These are phyloP conservation scores for Pseudanteris insignis DNA, from an alignment of 2,888 invertebrate species.

Conservation along the genomic window DNA sequence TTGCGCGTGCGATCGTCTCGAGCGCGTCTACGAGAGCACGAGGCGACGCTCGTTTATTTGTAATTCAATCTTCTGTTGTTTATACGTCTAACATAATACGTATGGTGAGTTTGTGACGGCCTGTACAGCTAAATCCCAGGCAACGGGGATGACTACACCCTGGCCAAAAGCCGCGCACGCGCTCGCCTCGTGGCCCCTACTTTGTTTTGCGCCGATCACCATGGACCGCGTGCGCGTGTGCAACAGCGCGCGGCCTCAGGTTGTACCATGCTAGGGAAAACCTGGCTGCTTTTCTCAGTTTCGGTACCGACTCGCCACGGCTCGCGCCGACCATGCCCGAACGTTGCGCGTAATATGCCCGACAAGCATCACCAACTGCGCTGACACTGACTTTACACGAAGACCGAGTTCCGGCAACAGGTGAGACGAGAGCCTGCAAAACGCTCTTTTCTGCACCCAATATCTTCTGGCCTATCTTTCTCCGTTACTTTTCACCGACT, in stretches of 20 bases:
- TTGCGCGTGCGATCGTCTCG: too few species aligned
- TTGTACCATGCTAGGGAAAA: conserved; percentile 35
- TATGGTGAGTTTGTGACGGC: conserved; percentile 39
- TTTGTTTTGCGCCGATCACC: conserved; percentile 31
- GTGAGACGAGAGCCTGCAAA: conserved; percentile 37
- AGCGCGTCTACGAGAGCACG: conserved; percentile 3
- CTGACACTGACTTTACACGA: conserved; percentile 29
- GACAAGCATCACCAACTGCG: conserved; percentile 35
- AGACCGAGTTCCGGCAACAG: conserved; percentile 44
- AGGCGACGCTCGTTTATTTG: conserved; percentile 6
- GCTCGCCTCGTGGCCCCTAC: conserved; percentile 38
- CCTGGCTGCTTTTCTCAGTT: conserved; percentile 33
- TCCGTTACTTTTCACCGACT: too few species aligned
- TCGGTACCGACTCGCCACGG: conserved; percentile 43
- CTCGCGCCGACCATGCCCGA: conserved; percentile 37
- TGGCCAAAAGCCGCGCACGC: conserved; percentile 60
- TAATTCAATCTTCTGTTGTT: conserved; percentile 20
- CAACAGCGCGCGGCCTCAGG: conserved; percentile 28
- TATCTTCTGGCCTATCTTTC: too few species aligned
- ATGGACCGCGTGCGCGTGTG: conserved; percentile 29
- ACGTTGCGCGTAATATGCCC: conserved; percentile 43
- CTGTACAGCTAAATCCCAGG: conserved; percentile 50
- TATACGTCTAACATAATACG: conserved; percentile 25
- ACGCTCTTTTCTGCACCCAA: conserved; percentile 27
- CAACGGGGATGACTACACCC: conserved; percentile 60